phyloP scores from a whole-genome alignment of 2,797 vertebrate genomes.

The Parauchenoglanis punctatus region DNA sequence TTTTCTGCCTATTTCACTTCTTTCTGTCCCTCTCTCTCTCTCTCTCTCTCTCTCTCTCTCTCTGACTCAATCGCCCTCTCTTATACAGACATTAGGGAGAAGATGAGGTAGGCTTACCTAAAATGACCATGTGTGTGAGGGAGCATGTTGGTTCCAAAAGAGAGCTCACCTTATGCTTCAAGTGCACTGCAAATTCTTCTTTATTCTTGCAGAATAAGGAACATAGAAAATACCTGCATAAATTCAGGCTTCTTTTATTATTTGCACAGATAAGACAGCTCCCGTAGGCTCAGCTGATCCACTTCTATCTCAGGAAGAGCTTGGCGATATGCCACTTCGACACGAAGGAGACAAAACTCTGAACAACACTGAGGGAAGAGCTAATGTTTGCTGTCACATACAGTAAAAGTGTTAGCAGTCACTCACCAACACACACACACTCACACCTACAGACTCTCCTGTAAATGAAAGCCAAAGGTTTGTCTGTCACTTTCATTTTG shows the following conservation, averaged over 20 bases:
- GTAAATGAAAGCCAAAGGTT: conserved; percentile 32
- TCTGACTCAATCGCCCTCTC: background rate
- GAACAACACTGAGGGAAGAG: conserved; percentile 10
- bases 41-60: conserved; percentile 25
- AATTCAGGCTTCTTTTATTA: conserved; percentile 17
- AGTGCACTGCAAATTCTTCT: conserved; percentile 3
- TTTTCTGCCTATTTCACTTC: conserved; percentile 42
- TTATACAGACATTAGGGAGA: conserved; percentile 14
- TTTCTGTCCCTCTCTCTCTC: conserved; percentile 29
- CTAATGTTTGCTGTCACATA: conserved; percentile 6
- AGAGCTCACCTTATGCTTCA: conserved; percentile 25
- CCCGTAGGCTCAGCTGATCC: conserved; percentile 12
- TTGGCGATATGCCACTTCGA: conserved; percentile 10
- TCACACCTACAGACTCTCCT: background rate
- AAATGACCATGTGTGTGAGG: background rate
- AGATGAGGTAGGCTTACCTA: conserved; percentile 9
- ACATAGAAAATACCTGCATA: background rate
- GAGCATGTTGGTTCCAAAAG: background rate
- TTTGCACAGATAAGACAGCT: conserved; percentile 25
- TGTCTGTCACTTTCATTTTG: conserved; percentile 34
- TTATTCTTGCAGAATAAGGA: background rate
- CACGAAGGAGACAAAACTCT: conserved; percentile 10
- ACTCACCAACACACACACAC: conserved; percentile 9
- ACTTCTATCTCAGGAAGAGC: conserved; percentile 20
- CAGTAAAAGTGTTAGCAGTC: background rate